Base-by-base conservation (phyloP, 2,113 vertebrate genomes). In the Scalopus aquaticus region DNA sequence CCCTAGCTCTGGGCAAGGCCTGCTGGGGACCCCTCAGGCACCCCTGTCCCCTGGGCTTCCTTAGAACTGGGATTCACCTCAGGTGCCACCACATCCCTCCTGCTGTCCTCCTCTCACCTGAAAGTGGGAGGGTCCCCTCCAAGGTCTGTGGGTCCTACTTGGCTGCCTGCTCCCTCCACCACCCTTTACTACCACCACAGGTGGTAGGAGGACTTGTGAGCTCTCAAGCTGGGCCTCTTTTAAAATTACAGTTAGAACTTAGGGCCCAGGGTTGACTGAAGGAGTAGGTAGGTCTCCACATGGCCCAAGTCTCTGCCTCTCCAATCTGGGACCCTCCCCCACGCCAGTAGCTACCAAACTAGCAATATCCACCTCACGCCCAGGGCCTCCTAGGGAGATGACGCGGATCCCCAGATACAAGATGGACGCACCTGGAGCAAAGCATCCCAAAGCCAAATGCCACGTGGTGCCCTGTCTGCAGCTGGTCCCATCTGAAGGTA, bases 301-400 rank as follows among this genome's bases (percentile, higher is more conserved):
- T 65, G 86, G 81, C 94, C 84, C 16, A 46, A 79, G 82, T 62
- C 51, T 6, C 92, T 58, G 62, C 84, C 77, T 73, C 65, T 90
- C 46, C 22, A 62, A 28, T 12, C 69, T 69, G 87, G 65, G 46
- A 37, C 44, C 37, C 26, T 32, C 5, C 74, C 22, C 1, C 15
- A 10, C 22, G 51, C 83, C 54, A 62, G 64, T 2, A 51, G 70
- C 93, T 84, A 77, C 89, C 83, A 86, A 92, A 90, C 94, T 73
- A 95, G 88, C 94, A 96, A 56, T 42, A 54, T 54, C 54, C 0
- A 3, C 35, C 39, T 79, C 64, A 64, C 82, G 81, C 9, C 30
- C 84, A 37, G 46, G 76, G 35, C n/a, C 73, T 70, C n/a, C 8
- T 16, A 49, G n/a, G 60, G 44, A 95, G 46, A 77, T n/a, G 69